Base-by-base conservation (phyloP, 2,888 invertebrate species). In the Tiphia femorata region DNA sequence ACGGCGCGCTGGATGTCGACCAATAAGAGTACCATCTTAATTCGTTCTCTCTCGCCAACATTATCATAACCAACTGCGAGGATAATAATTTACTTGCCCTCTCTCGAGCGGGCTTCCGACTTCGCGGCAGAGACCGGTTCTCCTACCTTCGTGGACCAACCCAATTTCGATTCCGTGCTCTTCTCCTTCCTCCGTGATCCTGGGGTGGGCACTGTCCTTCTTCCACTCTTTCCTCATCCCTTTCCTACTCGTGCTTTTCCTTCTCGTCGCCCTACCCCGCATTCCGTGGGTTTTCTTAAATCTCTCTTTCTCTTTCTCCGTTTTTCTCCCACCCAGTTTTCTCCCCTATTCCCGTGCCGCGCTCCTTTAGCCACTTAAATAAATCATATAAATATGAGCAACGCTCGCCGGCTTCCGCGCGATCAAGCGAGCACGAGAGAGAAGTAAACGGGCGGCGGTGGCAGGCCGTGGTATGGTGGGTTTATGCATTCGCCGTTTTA, bases 401-500 rank as follows among this genome's bases (percentile, higher is more conserved):
- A n/a, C 68, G 67, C 68, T 75, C 68, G 62, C 62, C 48, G 51
- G 56, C 54, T 42, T 49, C 44, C 49, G 14, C 48, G 57, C 42
- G 54, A 51, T 35, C 54, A 23, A 35, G 21, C 17, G 25, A 27
- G 19, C 23, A 25, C 8, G 37, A 35, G n/a, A 35, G 27, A 30
- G 17, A 30, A 12, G 19, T 33, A 38, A 33, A 44, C 17, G 51
- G 50, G 50, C 40, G 41, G 27, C 3, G 20, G 16, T n/a, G 19
- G 17, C 23, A 19, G 17, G 20, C 27, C 42, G 40, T 37, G 14
- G 19, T 16, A 30, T 7, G 8, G 30, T 20, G 19, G 64, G 67
- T 75, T 79, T 80, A 78, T 77, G 75, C 77, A 76, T 78, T 75
- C 74, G 69, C 78, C 77, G 76, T 79, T 81, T 80, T 81, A 82